phyloP scores from a whole-genome alignment of 2,888 invertebrate genomes.

The Deilephila elpenor region DNA sequence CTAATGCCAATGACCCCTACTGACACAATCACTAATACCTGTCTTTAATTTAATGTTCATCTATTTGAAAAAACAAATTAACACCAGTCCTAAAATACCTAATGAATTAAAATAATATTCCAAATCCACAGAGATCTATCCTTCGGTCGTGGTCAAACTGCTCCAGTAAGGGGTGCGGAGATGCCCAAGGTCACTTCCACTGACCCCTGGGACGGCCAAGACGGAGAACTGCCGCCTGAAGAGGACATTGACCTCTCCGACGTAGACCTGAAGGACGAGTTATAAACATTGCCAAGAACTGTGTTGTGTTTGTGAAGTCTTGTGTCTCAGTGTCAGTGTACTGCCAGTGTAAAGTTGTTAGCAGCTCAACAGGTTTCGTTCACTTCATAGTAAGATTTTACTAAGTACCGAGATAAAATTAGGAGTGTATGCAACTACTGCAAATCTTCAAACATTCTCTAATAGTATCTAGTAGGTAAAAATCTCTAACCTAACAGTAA shows the following conservation, averaged over 20 bases:
- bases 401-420: neutral
- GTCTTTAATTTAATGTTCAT: no score
- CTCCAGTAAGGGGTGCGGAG: constrained; percentile 92
- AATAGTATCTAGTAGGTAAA: neutral
- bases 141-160: constrained; percentile 96
- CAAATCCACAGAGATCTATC: constrained; percentile 89
- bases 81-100: constrained; percentile 27
- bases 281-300: constrained; percentile 75
- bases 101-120: constrained; percentile 21
- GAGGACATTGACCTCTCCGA: constrained; percentile 97
- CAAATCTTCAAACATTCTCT: neutral
- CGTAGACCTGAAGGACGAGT: constrained; percentile 91
- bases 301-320: constrained; percentile 17
- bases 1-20: no score
- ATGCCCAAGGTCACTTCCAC: constrained; percentile 89
- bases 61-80: no score
- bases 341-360: neutral
- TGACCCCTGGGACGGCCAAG: constrained; percentile 97
- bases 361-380: neutral
- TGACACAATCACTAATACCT: no score
- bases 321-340: constrained; percentile 6
- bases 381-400: neutral
- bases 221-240: constrained; percentile 92
- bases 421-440: neutral
- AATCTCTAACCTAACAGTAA: neutral